These are phyloP conservation scores for Lepidurus apus DNA, from an alignment of 1,140 invertebrate species.

Conservation along the genomic window DNA sequence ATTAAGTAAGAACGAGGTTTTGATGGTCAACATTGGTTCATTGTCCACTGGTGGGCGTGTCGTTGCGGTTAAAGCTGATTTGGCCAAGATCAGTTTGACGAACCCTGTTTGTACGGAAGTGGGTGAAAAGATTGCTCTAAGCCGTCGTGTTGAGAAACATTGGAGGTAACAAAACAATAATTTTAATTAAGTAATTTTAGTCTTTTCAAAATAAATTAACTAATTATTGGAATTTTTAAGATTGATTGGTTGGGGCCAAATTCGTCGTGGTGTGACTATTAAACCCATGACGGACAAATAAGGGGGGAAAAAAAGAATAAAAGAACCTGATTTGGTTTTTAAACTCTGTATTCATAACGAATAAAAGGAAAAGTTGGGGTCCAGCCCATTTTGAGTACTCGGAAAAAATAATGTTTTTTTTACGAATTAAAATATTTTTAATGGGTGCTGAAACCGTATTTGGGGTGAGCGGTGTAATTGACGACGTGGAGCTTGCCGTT, in stretches of 20 bases:
- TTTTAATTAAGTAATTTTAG: constrained; percentile 28
- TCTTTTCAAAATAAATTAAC: constrained; percentile 34
- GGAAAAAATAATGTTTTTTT: neutral
- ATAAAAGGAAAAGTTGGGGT: constrained; percentile 24
- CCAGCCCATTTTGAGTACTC: constrained; percentile 30
- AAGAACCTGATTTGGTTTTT: neutral
- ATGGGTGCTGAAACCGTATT: constrained; percentile 54
- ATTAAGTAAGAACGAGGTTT: constrained; percentile 77
- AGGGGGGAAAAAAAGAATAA: neutral
- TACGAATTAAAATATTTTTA: neutral
- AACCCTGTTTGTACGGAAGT: constrained; percentile 98
- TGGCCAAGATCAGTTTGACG: constrained; percentile 94
- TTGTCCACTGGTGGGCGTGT: constrained; percentile 96
- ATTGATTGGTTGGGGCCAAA: constrained; percentile 95
- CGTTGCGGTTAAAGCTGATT: constrained; percentile 90
- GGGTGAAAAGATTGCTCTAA: constrained; percentile 97
- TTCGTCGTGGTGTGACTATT: constrained; percentile 84
- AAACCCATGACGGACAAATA: constrained; percentile 54
- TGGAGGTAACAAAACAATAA: constrained; percentile 70
- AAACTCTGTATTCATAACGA: constrained; percentile 29
- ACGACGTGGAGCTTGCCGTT: constrained; percentile 69
- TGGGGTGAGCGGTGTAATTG: constrained; percentile 66
- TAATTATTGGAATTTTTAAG: constrained; percentile 44
- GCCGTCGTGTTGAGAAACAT: constrained; percentile 96
- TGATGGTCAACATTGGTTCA: constrained; percentile 98